A percentile compares a stretch with the other conserved stretches of the same genome.
Conservation (phyloP, 2,797 vertebrate species). For the Microhierax caerulescens region DNA sequence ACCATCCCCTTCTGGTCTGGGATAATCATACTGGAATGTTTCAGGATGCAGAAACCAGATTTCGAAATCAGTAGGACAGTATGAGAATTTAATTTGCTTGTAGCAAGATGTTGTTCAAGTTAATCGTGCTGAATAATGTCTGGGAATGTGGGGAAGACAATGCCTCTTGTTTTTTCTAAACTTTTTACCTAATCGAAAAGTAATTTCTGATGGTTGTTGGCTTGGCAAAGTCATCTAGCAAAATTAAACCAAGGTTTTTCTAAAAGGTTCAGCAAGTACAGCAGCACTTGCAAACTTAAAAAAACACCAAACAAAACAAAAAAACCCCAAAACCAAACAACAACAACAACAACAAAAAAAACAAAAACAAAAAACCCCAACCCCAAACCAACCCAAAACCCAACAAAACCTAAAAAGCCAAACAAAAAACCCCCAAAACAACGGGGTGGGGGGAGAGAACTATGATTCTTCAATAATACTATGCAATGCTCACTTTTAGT, state of each 20-base stretch:
- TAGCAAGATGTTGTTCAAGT: neutral
- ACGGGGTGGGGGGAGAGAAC: rapidly evolving
- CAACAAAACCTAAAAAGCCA: too few species aligned
- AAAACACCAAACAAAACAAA: too few species aligned
- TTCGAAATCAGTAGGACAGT: neutral
- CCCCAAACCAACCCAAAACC: too few species aligned
- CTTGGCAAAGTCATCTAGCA: neutral
- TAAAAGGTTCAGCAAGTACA: neutral
- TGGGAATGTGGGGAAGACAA: neutral
- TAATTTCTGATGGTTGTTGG: conserved; percentile 22
- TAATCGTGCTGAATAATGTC: neutral
- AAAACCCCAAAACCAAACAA: too few species aligned
- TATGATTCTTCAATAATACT: neutral
- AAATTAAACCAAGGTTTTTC: neutral
- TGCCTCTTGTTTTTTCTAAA: neutral
- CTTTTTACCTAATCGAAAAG: neutral
- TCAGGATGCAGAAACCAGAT: neutral
- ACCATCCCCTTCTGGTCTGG: neutral
- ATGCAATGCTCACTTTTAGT: neutral
- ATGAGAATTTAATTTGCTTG: neutral
- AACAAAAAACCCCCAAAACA: too few species aligned
- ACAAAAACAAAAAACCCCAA: too few species aligned
- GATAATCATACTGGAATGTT: neutral
- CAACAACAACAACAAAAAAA: too few species aligned
- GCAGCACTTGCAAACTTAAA: neutral